Evolutionary conservation across 2,797 vertebrate genomes (phyloP).

Genomic region (Chelon auratus): DNA sequence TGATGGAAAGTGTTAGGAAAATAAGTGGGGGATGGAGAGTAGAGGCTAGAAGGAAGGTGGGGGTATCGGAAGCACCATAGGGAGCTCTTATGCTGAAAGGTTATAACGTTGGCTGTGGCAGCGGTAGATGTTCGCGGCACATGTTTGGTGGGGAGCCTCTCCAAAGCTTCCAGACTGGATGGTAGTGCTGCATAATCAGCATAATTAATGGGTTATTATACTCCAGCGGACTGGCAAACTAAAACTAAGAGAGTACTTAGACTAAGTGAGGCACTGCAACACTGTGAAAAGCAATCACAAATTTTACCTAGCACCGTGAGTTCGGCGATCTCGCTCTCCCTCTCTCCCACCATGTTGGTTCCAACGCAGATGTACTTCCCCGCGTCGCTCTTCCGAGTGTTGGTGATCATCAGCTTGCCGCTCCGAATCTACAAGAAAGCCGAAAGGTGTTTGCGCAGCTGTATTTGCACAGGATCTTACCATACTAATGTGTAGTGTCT

Average conservation of each 20-base stretch:
- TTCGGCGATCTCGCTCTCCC: constrained; percentile 94
- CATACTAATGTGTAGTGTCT: neutral
- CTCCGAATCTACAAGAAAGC: constrained; percentile 89
- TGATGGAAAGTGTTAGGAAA: constrained; percentile 68
- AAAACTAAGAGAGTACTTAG: constrained; percentile 42
- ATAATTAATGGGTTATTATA: constrained; percentile 66
- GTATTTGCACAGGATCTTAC: constrained; percentile 25
- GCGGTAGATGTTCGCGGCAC: constrained; percentile 25
- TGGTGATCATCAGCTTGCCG: constrained; percentile 97
- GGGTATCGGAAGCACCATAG: constrained; percentile 35
- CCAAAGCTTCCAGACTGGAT: constrained; percentile 45
- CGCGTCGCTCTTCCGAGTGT: constrained; percentile 93
- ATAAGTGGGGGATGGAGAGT: constrained; percentile 47
- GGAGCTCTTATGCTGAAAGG: constrained; percentile 52
- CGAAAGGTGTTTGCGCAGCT: constrained; percentile 47
- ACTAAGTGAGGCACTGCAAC: constrained; percentile 41
- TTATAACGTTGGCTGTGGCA: constrained; percentile 33
- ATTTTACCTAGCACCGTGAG: constrained; percentile 93
- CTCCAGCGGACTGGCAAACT: constrained; percentile 18
- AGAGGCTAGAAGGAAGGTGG: constrained; percentile 31
- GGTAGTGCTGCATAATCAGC: constrained; percentile 49
- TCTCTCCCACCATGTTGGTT: constrained; percentile 96
- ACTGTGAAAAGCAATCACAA: constrained; percentile 26
- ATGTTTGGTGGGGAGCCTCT: constrained; percentile 36
- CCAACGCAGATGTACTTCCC: constrained; percentile 96